Conservation (phyloP, 2,888 invertebrate genomes). For the Axea sp. region DNA sequence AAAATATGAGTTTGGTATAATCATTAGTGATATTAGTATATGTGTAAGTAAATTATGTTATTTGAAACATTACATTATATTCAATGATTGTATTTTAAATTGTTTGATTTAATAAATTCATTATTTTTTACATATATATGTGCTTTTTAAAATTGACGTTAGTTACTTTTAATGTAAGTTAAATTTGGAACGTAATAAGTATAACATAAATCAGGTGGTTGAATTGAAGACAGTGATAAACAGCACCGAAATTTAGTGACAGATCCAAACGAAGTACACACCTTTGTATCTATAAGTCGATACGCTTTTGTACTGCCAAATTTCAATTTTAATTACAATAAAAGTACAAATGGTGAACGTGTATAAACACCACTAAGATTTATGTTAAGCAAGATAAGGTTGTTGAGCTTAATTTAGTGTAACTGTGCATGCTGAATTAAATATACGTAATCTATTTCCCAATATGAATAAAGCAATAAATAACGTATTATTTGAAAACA, state of each 20-base stretch:
- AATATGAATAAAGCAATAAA: neutral
- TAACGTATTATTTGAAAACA: too few relatives aligned
- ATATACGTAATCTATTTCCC: neutral
- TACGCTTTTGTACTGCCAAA: slow-evolving; percentile 55
- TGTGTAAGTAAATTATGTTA: too few relatives aligned
- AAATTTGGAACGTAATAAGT: slow-evolving; percentile 31
- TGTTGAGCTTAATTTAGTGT: slow-evolving; percentile 10
- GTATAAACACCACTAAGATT: slow-evolving; percentile 19
- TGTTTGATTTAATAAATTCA: too few relatives aligned
- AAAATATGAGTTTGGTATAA: too few relatives aligned
- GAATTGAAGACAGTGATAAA: slow-evolving; percentile 47
- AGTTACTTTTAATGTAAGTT: too few relatives aligned
- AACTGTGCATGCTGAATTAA: too few relatives aligned
- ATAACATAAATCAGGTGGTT: slow-evolving; percentile 52
- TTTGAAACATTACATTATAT: too few relatives aligned
- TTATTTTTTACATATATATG: too few relatives aligned
- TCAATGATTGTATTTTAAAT: too few relatives aligned
- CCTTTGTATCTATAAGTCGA: slow-evolving; percentile 57
- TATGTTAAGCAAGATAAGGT: slow-evolving; percentile 39
- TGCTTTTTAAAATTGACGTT: too few relatives aligned
- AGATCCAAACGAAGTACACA: slow-evolving; percentile 52
- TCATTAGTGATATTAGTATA: too few relatives aligned
- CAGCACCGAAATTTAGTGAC: slow-evolving; percentile 55
- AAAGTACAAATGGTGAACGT: slow-evolving; percentile 27
- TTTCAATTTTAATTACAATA: slow-evolving; percentile 56